phyloP scores from a whole-genome alignment of 2,888 invertebrate genomes.

The Scaptomyza reducta region DNA sequence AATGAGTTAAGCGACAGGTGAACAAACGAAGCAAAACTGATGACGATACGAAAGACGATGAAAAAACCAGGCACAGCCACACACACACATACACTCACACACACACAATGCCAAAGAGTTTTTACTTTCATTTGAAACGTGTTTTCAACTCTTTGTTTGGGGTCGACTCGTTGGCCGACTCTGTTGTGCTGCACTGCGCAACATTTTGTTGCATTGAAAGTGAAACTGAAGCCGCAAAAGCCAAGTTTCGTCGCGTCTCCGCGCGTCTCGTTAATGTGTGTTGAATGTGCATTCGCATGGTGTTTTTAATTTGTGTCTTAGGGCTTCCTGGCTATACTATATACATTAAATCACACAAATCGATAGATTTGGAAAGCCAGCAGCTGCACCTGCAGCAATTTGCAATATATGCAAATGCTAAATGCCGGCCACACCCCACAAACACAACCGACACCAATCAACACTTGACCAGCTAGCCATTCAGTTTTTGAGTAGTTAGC shows the following conservation, averaged over 20 bases:
- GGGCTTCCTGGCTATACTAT: conserved; percentile 32
- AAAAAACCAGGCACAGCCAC: conserved; percentile 36
- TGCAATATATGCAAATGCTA: conserved; percentile 62
- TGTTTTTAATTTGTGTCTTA: conserved; percentile 20
- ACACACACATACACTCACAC: no score
- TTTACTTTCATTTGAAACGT: conserved; percentile 83
- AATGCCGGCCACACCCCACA: conserved; percentile 63
- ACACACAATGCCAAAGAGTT: conserved; percentile 78
- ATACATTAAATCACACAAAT: background rate
- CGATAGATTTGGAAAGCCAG: conserved; percentile 42
- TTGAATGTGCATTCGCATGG: conserved; percentile 9
- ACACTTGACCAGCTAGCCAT: conserved; percentile 53
- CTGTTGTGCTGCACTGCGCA: conserved; percentile 48
- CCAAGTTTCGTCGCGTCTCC: conserved; percentile 27
- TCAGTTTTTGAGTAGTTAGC: background rate
- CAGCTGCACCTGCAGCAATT: conserved; percentile 59
- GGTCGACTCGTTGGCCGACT: conserved; percentile 27
- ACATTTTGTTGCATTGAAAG: conserved; percentile 70
- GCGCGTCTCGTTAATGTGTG: conserved; percentile 24
- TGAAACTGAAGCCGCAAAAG: conserved; percentile 57
- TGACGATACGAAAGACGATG: background rate
- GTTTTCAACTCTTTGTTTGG: conserved; percentile 60
- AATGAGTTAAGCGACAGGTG: conserved; percentile 55
- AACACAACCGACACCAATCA: conserved; percentile 65
- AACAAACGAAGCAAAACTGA: conserved; percentile 55